phyloP scores from a whole-genome alignment of 2,797 vertebrate genomes.

The Alfaro cultratus region DNA sequence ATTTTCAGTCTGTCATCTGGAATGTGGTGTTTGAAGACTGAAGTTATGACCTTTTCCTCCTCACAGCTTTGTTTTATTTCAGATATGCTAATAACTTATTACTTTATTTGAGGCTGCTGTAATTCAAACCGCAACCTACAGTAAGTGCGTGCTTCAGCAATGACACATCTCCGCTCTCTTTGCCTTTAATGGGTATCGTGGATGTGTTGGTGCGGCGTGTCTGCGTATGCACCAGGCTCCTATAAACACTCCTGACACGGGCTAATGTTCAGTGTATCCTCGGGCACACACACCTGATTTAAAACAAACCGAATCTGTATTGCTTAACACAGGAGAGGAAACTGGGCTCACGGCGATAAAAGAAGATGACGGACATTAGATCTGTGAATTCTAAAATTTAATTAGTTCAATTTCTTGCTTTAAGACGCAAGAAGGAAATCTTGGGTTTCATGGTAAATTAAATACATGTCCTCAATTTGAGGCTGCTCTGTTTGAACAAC shows the following conservation, averaged over 20 bases:
- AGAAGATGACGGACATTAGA: slow-evolving; percentile 15
- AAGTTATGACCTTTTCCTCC: slow-evolving; percentile 5
- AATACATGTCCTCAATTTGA: slow-evolving; percentile 25
- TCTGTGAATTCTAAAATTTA: slow-evolving; percentile 22
- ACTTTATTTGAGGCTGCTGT: slow-evolving; percentile 2
- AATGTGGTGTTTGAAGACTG: background rate
- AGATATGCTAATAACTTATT: slow-evolving; percentile 12
- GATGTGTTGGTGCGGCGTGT: slow-evolving; percentile 57
- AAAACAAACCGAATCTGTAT: slow-evolving; percentile 53
- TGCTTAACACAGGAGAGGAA: slow-evolving; percentile 44
- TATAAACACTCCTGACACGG: slow-evolving; percentile 76
- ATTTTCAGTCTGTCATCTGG: background rate
- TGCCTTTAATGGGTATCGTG: slow-evolving; percentile 73
- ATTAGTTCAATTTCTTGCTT: slow-evolving; percentile 23
- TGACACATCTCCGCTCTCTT: slow-evolving; percentile 41
- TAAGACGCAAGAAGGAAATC: slow-evolving; percentile 26
- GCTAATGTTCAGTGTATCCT: slow-evolving; percentile 67
- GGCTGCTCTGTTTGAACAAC: slow-evolving; percentile 54
- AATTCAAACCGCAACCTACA: slow-evolving; percentile 9
- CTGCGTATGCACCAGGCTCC: slow-evolving; percentile 48
- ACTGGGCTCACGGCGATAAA: slow-evolving; percentile 21
- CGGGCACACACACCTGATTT: slow-evolving; percentile 48
- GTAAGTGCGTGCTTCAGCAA: slow-evolving; percentile 28
- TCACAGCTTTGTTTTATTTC: background rate
- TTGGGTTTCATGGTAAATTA: slow-evolving; percentile 32